Evolutionary conservation across 1,140 invertebrate genomes (phyloP).

Genomic region (Oryctes rhinoceros): DNA sequence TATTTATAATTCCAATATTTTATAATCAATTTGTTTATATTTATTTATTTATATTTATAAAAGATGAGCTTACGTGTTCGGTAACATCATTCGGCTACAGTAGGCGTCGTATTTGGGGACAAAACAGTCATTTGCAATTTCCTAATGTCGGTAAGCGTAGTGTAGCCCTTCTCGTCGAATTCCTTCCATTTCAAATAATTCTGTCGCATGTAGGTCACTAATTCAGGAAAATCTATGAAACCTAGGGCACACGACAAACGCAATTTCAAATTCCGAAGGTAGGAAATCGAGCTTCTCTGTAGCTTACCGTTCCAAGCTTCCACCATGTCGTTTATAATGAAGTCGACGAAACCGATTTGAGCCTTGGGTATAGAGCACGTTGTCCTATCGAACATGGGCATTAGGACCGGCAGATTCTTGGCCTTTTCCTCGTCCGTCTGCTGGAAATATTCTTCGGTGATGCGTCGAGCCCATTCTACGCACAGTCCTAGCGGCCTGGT

Average conservation of each 20-base stretch:
- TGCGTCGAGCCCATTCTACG: constrained; percentile 90
- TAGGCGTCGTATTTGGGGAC: constrained; percentile 48
- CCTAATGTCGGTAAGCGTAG: constrained; percentile 73
- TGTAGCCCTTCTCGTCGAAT: constrained; percentile 75
- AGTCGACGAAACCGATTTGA: constrained; percentile 96
- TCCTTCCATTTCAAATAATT: constrained; percentile 95
- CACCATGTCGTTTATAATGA: constrained; percentile 97
- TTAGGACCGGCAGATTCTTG: constrained; percentile 86
- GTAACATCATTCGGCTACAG: constrained; percentile 52
- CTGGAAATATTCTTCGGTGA: constrained; percentile 92
- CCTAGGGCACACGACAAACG: constrained; percentile 67
- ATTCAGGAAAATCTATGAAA: constrained; percentile 91
- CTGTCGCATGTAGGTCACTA: constrained; percentile 80
- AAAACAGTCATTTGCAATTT: constrained; percentile 60
- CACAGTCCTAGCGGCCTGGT: constrained; percentile 84
- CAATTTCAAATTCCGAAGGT: constrained; percentile 41
- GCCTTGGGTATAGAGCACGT: constrained; percentile 95
- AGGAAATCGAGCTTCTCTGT: constrained; percentile 43
- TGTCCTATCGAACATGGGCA: constrained; percentile 94
- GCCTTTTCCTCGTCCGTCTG: constrained; percentile 94
- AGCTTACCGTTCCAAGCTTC: constrained; percentile 94
- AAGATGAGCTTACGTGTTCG: constrained; percentile 50
- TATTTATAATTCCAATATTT: no score
- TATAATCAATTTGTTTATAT: neutral
- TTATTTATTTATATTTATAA: no score